Conservation (phyloP, 2,113 vertebrate genomes). For the Pollachius pollachius region DNA sequence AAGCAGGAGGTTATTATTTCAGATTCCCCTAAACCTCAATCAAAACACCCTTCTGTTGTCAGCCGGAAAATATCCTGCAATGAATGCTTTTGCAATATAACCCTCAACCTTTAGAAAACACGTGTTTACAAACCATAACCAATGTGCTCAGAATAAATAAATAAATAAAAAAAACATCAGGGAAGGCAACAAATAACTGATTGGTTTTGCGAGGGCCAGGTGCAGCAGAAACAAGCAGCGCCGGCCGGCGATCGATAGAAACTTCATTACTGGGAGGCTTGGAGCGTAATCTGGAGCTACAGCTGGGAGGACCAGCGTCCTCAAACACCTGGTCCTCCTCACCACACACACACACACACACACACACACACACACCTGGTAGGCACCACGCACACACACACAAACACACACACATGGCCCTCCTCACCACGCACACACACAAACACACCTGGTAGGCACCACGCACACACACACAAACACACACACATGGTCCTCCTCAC, state of each 20-base stretch:
- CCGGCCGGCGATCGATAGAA: conserved; percentile 69
- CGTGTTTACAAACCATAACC: conserved; percentile 42
- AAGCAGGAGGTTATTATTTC: too few relatives aligned
- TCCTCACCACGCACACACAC: too few relatives aligned
- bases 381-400: too few relatives aligned
- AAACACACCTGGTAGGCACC: too few relatives aligned
- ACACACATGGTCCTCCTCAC: too few relatives aligned
- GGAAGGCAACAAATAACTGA: not conserved
- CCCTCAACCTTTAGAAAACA: conserved; percentile 28
- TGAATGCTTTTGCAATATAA: conserved; percentile 41
- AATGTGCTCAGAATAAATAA: conserved; percentile 42
- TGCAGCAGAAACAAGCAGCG: conserved; percentile 53
- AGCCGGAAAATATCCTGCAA: not conserved
- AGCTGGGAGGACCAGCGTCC: conserved; percentile 60
- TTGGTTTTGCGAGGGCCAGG: too few relatives aligned
- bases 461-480: too few relatives aligned
- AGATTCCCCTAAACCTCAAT: too few relatives aligned
- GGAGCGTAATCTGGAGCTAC: conserved; percentile 66
- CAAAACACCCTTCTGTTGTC: too few relatives aligned
- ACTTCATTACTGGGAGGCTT: conserved; percentile 67
- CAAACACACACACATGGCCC: too few relatives aligned
- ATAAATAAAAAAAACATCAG: conserved; percentile 18
- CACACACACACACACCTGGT: conserved; percentile 31
- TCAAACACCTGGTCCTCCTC: conserved; percentile 61
- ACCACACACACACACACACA: conserved; percentile 48